Evolutionary conservation across 2,797 vertebrate genomes (phyloP).

Genomic region (Astyanax mexicanus): DNA sequence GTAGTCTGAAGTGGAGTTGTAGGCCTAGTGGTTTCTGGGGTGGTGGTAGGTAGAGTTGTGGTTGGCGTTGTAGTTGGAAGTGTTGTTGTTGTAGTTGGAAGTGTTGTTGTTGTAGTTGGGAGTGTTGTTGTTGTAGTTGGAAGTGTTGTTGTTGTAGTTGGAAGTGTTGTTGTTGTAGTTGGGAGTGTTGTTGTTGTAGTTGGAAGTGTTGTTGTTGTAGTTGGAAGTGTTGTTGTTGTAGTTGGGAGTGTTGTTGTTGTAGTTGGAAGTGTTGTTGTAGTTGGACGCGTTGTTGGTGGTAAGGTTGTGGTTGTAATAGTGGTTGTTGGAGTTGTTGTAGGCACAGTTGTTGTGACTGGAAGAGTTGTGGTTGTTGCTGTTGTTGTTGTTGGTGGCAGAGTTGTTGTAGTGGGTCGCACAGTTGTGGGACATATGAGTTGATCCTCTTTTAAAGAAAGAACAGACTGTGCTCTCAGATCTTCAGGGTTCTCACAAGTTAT

Average conservation of each 20-base stretch:
- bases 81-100: slow-evolving; percentile 17
- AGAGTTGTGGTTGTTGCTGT: slow-evolving; percentile 27
- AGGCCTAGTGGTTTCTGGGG: background rate
- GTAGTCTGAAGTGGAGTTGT: too few species aligned
- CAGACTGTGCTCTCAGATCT: slow-evolving; percentile 61
- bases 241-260: background rate
- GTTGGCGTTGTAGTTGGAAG: background rate
- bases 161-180: slow-evolving; percentile 17
- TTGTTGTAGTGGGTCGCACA: slow-evolving; percentile 34
- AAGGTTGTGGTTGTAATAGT: slow-evolving; percentile 43
- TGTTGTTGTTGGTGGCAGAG: slow-evolving; percentile 19
- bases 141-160: background rate
- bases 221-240: background rate
- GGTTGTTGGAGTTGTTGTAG: slow-evolving; percentile 6
- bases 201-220: slow-evolving; percentile 31
- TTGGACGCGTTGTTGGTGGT: too few species aligned
- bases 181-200: background rate
- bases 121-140: background rate
- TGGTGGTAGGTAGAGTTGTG: background rate
- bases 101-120: background rate
- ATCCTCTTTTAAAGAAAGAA: slow-evolving; percentile 63
- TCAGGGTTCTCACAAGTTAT: slow-evolving; percentile 73
- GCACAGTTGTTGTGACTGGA: slow-evolving; percentile 4
- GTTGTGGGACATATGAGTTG: slow-evolving; percentile 74
- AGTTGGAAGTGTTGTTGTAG: background rate